Evolutionary conservation across 2,797 vertebrate species (phyloP), one percentile per base, ranked within the genome.

Genomic region (Amniataba percoides): DNA sequence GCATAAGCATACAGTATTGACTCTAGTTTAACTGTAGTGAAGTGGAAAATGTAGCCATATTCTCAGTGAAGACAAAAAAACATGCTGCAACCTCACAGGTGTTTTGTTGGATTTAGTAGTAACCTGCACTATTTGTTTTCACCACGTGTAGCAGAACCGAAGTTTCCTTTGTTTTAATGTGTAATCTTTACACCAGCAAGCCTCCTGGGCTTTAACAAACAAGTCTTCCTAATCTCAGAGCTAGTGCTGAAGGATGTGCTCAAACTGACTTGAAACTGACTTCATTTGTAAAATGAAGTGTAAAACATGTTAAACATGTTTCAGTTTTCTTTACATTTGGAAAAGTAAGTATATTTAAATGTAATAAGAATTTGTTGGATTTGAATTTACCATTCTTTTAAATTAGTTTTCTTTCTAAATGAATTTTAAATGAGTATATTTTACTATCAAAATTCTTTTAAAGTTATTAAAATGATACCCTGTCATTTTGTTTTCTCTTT

Each of bases 311-410:
- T 58, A 42, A 77, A 79, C 56, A 13, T 80, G 59, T 78, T 78
- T 62, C 27, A 27, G 19, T 49, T 72, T 71, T 70, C 21, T 87
- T 45, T 77, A 65, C 19, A 79, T 80, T 82, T 72, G 40, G 36
- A 57, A 74, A 69, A 59, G 7, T 31, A 14, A 49, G 15, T 55
- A 52, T 64, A 21, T 74, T 59, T 52, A 21, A 62, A 70, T 65
- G 40, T 66, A 43, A 40, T 21, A 1, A 14, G 15, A 56, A 69
- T 57, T 49, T 68, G 40, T 71, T 63, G 31, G 39, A 69, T 76
- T 71, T 59, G 7, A 73, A 71, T 69, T 62, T 57, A 19, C 3
- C 43, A 18, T 66, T 81, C 1, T 77, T 83, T 84, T 72, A 58
- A 82, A 78, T 66, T 14, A 25, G 15, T 74, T 80, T 70, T 6